Evolutionary conservation across 2,888 invertebrate genomes (phyloP).

Genomic region (Bursaphelenchus okinawaensis): DNA sequence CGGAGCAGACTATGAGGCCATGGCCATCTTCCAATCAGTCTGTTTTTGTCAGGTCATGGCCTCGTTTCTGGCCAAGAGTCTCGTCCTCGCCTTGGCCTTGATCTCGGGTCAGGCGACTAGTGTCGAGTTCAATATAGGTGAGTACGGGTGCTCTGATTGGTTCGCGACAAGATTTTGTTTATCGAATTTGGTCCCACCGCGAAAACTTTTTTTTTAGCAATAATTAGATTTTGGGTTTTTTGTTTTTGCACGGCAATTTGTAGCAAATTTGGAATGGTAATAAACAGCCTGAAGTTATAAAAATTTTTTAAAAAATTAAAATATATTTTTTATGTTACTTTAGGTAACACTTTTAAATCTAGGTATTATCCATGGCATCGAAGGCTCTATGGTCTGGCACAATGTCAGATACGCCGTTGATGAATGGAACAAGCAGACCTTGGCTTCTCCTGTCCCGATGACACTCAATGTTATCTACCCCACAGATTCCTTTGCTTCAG

Average conservation of each 20-base stretch:
- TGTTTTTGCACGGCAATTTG: too few relatives aligned
- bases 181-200: neutral
- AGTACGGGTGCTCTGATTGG: too few relatives aligned
- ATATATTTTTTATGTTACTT: neutral
- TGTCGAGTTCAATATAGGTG: neutral
- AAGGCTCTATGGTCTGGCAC: constrained; percentile 41
- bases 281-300: neutral
- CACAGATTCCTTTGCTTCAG: constrained; percentile 22
- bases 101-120: neutral
- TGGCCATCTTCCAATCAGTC: neutral
- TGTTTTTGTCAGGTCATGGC: neutral
- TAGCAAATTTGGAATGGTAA: too few relatives aligned
- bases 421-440: constrained; percentile 44
- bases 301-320: neutral
- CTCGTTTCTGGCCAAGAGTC: neutral
- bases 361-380: constrained; percentile 22
- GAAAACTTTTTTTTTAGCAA: neutral
- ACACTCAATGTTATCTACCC: constrained; percentile 36
- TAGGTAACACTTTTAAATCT: neutral
- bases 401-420: constrained; percentile 48
- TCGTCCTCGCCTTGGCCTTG: neutral
- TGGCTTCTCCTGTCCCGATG: constrained; percentile 34
- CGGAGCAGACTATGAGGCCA: neutral
- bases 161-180: too few relatives aligned
- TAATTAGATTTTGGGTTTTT: too few relatives aligned